These are phyloP conservation scores for Pitangus sulphuratus DNA, from an alignment of 2,797 vertebrate genomes.

Conservation along the genomic window DNA sequence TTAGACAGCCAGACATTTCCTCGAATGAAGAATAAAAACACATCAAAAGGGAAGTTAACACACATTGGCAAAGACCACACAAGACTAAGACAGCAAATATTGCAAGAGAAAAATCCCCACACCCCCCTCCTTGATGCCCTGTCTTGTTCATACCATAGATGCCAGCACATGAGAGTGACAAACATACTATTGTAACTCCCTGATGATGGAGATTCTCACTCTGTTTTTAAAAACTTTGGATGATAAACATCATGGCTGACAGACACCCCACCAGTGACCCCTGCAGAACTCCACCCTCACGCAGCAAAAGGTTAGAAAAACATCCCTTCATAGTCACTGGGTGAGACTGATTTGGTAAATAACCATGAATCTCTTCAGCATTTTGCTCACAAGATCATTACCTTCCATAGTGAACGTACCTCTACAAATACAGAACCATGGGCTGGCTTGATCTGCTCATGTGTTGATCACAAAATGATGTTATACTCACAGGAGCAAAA, in stretches of 20 bases:
- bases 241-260: neutral
- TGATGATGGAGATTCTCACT: neutral
- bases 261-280: neutral
- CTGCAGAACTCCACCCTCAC: neutral
- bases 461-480: neutral
- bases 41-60: neutral
- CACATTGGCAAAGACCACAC: slow-evolving; percentile 14
- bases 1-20: neutral
- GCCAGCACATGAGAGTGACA: neutral
- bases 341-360: neutral
- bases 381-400: neutral
- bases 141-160: neutral
- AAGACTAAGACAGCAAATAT: neutral
- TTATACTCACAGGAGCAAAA: neutral
- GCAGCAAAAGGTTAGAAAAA: slow-evolving; percentile 22
- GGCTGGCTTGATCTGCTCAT: neutral
- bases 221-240: neutral
- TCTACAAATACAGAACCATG: neutral
- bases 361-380: neutral
- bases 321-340: neutral
- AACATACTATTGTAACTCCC: neutral
- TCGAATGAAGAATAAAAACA: neutral
- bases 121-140: neutral
- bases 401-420: neutral
- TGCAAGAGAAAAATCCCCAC: neutral